These are phyloP conservation scores for Cephalotes varians DNA, from an alignment of 2,888 invertebrate genomes.

Conservation along the genomic window DNA sequence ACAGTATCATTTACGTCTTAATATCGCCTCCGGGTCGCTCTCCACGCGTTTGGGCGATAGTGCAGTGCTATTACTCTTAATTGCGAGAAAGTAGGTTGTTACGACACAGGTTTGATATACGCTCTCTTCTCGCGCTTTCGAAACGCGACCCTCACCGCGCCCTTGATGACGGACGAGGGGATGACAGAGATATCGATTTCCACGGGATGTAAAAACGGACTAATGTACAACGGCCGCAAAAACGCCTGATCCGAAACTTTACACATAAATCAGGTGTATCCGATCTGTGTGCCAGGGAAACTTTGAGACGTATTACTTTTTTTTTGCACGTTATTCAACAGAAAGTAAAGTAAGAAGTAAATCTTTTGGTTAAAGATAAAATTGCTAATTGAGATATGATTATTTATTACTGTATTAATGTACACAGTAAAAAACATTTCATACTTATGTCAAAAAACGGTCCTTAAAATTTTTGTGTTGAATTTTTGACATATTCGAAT, in stretches of 20 bases:
- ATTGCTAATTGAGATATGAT: background rate
- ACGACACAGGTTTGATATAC: background rate
- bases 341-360: background rate
- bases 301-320: background rate
- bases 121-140: constrained; percentile 6
- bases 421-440: no score
- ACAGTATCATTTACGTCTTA: constrained; percentile 33
- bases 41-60: background rate
- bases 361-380: background rate
- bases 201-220: constrained; percentile 16
- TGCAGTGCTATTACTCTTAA: constrained; percentile 34
- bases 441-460: no score
- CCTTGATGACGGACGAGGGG: constrained; percentile 18
- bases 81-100: constrained; percentile 40
- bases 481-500: no score
- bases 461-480: no score
- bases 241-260: background rate
- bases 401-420: background rate
- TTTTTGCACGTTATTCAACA: background rate
- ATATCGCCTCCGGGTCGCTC: background rate
- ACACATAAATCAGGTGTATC: constrained; percentile 11
- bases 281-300: background rate
- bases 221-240: constrained; percentile 5
- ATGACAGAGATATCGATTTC: constrained; percentile 33
- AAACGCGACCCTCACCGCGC: constrained; percentile 22